Base-by-base conservation (phyloP, 2,888 invertebrate species). In the Hofmannophila pseudospretella region DNA sequence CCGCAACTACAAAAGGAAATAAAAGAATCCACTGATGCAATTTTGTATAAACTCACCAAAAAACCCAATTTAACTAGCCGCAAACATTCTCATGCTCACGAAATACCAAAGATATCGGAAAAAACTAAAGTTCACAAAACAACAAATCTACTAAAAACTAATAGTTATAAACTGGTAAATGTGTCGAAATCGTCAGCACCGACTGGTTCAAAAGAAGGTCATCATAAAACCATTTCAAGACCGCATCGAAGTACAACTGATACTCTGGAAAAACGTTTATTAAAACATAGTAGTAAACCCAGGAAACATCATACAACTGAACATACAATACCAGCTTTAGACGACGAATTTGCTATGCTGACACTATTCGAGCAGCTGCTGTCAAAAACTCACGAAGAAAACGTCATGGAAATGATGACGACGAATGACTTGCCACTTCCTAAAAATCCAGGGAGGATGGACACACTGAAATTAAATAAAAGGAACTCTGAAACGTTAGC, bases 301-400 rank as follows among this genome's bases (percentile, higher is more conserved):
- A 10, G n/a, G 7, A 34, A 34, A 30, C n/a, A 13, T 3, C 10
- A 13, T 2, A 36, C 30, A 5, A 38, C 34, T 1, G 9, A 28
- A 23, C 19, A 26, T 22, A 36, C 36, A 9, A 34, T 38, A 29
- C 28, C 63, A 2, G 26, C 33, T 8, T 7, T 47, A 0, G 44
- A 50, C 8, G 73, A 74, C 26, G 76, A 79, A 29, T 67, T 54
- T 33, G 45, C 51, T 19, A 61, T 75, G 65, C 47, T 76, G 4
- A 60, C 61, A 7, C 33, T 71, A 23, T 69, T 63, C 32, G 79
- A 78, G 40, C 47, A 69, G 30, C 55, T 73, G 12, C 41, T 78
- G 9, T 33, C 58, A 7, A 77, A 73, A 53, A 51, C 63, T 13
- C 60, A 66, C 4, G 54, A 67, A 44, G 53, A 63, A n/a, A 69